Percentiles rank a stretch among this genome's conserved stretches.
These are phyloP conservation scores for Dryas iulia DNA, from an alignment of 1,140 invertebrate genomes.

Conservation along the genomic window DNA sequence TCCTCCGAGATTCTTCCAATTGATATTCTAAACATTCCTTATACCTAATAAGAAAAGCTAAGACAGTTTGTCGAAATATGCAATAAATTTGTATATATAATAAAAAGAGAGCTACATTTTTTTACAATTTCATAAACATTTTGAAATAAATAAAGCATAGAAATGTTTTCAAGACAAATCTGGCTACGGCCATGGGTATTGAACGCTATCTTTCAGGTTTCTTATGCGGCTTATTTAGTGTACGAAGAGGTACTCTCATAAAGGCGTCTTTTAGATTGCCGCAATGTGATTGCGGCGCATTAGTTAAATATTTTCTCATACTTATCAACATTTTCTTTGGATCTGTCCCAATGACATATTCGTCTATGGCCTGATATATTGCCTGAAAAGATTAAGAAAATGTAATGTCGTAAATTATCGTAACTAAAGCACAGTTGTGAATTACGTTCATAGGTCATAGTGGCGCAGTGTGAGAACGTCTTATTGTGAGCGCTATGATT, in stretches of 20 bases:
- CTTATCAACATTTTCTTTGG: slow-evolving; percentile 42
- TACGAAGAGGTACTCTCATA: slow-evolving; percentile 46
- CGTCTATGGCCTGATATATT: slow-evolving; percentile 56
- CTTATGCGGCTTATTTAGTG: slow-evolving; percentile 35
- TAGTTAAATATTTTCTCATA: slow-evolving; percentile 53
- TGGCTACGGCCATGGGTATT: neutral
- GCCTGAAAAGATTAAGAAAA: slow-evolving; percentile 48
- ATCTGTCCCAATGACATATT: slow-evolving; percentile 54
- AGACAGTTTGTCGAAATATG: no score
- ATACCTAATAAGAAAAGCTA: no score
- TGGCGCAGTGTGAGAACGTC: no score
- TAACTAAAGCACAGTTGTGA: no score
- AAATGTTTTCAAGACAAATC: neutral
- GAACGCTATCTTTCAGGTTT: slow-evolving; percentile 41
- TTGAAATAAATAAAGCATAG: neutral
- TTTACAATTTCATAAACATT: neutral
- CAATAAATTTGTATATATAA: neutral
- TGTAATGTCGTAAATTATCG: neutral
- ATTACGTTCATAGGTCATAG: no score
- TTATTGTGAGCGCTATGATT: no score
- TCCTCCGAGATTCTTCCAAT: neutral
- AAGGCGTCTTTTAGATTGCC: slow-evolving; percentile 60
- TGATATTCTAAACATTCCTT: no score
- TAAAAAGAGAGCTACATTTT: neutral
- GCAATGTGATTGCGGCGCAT: slow-evolving; percentile 52